phyloP scores from a whole-genome alignment of 2,888 invertebrate genomes.

The Blera fallax region DNA sequence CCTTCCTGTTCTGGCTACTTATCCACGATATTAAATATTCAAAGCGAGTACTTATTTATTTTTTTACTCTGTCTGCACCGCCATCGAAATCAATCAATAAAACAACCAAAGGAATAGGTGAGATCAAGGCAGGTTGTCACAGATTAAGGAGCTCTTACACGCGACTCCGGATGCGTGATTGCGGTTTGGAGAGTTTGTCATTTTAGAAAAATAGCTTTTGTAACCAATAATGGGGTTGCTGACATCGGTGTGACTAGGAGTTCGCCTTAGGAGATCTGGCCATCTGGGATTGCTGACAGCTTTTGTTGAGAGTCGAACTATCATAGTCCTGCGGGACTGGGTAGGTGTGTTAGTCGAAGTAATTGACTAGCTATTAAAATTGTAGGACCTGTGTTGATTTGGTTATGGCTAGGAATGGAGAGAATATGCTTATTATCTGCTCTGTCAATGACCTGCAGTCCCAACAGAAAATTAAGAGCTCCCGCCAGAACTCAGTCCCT shows the following conservation, averaged over 20 bases:
- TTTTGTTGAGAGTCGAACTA: no score
- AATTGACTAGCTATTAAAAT: no score
- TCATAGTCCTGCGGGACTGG: no score
- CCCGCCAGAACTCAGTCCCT: no score
- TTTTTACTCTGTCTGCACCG: not conserved
- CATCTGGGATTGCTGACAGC: no score
- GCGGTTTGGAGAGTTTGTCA: not conserved
- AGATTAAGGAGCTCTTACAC: not conserved
- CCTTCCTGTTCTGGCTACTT: not conserved
- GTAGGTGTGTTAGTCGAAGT: no score
- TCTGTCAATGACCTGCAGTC: no score
- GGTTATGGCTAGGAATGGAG: no score
- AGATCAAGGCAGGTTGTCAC: not conserved
- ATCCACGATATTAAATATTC: conserved; percentile 7
- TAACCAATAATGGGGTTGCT: not conserved
- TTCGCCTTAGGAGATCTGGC: no score
- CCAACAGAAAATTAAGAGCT: no score
- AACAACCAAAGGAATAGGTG: not conserved
- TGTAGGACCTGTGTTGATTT: no score
- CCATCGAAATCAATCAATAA: conserved; percentile 16
- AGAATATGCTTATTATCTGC: no score
- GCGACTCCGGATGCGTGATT: not conserved
- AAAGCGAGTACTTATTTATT: not conserved
- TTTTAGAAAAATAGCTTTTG: not conserved
- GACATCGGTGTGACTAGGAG: not conserved